Percentiles rank a stretch among this genome's conserved stretches.
phyloP scores from a whole-genome alignment of 1,140 invertebrate species.

The Magallana ariakensis region DNA sequence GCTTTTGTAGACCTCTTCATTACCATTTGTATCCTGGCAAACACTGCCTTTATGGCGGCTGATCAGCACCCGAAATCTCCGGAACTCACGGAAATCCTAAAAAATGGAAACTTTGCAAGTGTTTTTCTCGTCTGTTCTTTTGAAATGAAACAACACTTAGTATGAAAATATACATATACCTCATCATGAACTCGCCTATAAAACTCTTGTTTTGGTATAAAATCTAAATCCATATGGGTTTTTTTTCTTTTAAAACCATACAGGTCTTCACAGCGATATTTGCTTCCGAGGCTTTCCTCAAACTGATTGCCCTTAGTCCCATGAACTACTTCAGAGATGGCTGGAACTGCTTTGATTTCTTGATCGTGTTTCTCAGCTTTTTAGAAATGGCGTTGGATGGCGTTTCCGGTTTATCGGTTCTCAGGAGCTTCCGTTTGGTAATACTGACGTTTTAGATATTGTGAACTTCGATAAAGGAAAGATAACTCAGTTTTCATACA shows the following conservation, averaged over 20 bases:
- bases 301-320: slow-evolving; percentile 97
- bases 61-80: slow-evolving; percentile 94
- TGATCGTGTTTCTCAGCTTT: slow-evolving; percentile 97
- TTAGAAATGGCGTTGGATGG: slow-evolving; percentile 95
- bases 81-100: slow-evolving; percentile 86
- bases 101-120: slow-evolving; percentile 96
- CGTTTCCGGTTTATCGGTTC: slow-evolving; percentile 96
- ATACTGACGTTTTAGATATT: slow-evolving; percentile 68
- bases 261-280: slow-evolving; percentile 99
- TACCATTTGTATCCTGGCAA: slow-evolving; percentile 98
- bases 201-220: no score
- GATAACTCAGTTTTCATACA: no score
- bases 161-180: no score
- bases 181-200: no score
- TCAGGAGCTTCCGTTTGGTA: slow-evolving; percentile 98
- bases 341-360: slow-evolving; percentile 99
- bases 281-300: slow-evolving; percentile 96
- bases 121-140: not conserved
- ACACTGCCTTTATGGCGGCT: slow-evolving; percentile 98
- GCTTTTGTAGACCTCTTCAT: slow-evolving; percentile 99
- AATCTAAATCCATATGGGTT: no score
- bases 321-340: slow-evolving; percentile 99
- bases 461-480: no score
- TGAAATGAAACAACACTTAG: no score
- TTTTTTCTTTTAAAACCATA: slow-evolving; percentile 65